Conservation (phyloP, 2,888 invertebrate species). For the Sicus ferrugineus region DNA sequence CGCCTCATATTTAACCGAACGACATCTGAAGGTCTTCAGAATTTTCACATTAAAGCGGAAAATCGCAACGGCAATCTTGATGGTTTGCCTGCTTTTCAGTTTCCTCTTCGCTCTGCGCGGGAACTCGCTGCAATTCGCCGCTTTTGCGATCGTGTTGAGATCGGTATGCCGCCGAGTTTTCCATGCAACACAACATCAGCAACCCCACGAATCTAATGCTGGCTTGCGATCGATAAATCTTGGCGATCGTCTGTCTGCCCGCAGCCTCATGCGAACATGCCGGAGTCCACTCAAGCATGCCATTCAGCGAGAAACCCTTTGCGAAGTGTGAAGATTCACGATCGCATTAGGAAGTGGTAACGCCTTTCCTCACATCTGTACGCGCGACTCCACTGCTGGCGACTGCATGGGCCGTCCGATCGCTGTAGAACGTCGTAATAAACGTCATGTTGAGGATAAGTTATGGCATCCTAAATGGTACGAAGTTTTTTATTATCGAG, state of each 20-base stretch:
- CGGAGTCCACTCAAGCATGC: background rate
- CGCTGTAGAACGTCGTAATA: background rate
- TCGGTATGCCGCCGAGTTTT: background rate
- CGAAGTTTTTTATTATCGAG: background rate
- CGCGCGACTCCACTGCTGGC: background rate
- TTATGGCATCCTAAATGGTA: background rate
- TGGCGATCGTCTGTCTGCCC: background rate
- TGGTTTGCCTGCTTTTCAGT: too few relatives aligned
- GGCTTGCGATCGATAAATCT: background rate
- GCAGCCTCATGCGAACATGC: background rate
- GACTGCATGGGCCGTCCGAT: background rate
- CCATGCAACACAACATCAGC: background rate
- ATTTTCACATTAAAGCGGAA: background rate
- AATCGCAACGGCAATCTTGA: too few relatives aligned
- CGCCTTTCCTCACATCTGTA: background rate
- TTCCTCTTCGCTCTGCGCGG: too few relatives aligned
- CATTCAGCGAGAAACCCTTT: background rate
- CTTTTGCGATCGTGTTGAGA: background rate
- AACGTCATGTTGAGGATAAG: background rate
- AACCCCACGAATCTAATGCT: background rate
- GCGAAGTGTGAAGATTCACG: constrained; percentile 5
- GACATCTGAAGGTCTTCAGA: background rate
- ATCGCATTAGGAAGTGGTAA: background rate
- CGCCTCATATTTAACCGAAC: background rate
- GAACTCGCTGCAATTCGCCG: background rate